Base-by-base conservation (phyloP, 2,888 invertebrate genomes). In the Ramazzottius varieornatus region DNA sequence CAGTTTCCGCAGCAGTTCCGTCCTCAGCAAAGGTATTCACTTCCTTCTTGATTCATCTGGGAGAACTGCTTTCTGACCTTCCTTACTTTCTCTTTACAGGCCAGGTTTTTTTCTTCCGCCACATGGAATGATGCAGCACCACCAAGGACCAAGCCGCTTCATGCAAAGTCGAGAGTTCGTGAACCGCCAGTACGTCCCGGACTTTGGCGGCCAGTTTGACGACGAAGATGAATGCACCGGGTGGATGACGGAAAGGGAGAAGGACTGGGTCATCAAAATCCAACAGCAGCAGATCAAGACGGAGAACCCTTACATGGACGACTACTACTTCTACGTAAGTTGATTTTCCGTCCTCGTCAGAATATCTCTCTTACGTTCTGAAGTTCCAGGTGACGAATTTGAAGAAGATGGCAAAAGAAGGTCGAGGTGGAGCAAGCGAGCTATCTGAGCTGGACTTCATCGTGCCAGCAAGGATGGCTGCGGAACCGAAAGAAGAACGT, bases 181-280 rank as follows among this genome's bases (percentile, higher is more conserved):
- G 40, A 40, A 40, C 20, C 40, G 20, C 8, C 40, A 20, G 8
- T 40, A 40, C 40, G 20, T 40, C 8, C 40, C 8, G 8, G 40
- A 40, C 40, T 13, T 13, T 20, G 20, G 20, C 40, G 32, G 32
- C 20, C 8, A 64, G 4, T 32, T 29, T 32, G 64, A 64, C 20
- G 32, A 16, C 20, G 68, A 68, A 32, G 71, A 90, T 72, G 86
- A 87, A 69, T 92, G 88, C 74, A 85, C 86, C 0, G 93, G 92
- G 0, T 79, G 96, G 16, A 96, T 98, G 96, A 87, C 87, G 20
- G 83, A 83, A 68, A 82, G 88, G 33, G 96, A 98, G 75, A 92
- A 93, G 72, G 91, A 93, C 70, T 94, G 94, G 91, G 79, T 98
- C 16, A 83, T 92, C 69, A 91, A 90, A 74, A 94, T 98, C 70